Percentiles rank a stretch among this genome's conserved stretches.
Conservation (phyloP, 2,113 vertebrate species). For the Pogonocichla stellata region DNA sequence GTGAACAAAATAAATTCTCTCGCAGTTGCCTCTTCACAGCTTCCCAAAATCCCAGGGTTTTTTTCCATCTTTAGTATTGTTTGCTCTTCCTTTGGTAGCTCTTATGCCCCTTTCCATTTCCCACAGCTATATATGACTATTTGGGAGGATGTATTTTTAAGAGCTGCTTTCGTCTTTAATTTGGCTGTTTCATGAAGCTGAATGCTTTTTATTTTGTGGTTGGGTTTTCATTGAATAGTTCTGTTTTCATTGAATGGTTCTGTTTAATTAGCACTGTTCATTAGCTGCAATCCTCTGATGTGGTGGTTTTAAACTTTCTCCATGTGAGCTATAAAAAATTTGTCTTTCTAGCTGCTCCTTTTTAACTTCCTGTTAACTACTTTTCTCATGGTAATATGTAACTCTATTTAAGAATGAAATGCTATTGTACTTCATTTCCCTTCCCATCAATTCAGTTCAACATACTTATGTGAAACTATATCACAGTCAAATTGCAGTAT, state of each 20-base stretch:
- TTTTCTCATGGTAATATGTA: background rate
- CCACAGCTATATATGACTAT: background rate
- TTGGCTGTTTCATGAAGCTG: background rate
- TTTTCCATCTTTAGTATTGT: background rate
- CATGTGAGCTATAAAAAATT: background rate
- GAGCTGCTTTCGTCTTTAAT: background rate
- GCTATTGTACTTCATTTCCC: background rate
- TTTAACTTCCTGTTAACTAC: conserved; percentile 8
- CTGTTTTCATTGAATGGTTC: conserved; percentile 33
- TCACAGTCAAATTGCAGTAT: background rate
- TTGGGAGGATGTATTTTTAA: background rate
- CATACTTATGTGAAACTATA: background rate
- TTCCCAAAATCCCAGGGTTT: background rate
- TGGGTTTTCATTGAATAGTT: conserved; percentile 11
- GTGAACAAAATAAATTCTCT: background rate
- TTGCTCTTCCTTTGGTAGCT: background rate
- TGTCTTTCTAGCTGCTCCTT: background rate
- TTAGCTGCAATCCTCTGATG: conserved; percentile 41
- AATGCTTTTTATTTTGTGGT: background rate
- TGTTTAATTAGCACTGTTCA: conserved; percentile 38
- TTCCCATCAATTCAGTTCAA: background rate
- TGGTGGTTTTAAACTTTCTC: conserved; percentile 55
- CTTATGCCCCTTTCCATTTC: background rate
- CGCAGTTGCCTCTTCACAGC: background rate
- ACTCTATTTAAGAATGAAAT: background rate